Base-by-base conservation (phyloP, 1,140 invertebrate species). In the Trypoxylus dichotomus region DNA sequence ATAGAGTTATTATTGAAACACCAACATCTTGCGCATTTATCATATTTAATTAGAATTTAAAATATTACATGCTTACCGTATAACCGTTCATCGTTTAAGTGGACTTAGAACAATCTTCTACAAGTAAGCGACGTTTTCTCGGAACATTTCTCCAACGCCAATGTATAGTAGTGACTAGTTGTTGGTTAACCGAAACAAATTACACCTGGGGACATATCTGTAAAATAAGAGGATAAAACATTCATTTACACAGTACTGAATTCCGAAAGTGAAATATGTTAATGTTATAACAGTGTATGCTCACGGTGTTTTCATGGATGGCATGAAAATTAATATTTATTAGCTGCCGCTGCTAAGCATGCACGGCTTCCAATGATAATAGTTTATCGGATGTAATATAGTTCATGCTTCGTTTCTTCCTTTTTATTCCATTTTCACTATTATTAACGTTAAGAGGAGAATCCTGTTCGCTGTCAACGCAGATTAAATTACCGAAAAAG, bases 391-490 rank as follows among this genome's bases (percentile, higher is more conserved):
- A 6, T 54, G 47, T 54, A 19, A 54, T n/a, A 15, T 6, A n/a
- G 3, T 54, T 13, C 15, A 19, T 19, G 47, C 15, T 19, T 19
- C 15, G 15, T 54, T 21, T 54, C 15, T 19, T 54, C 19, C 60
- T 27, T 68, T 63, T 63, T 58, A 19, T 60, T 25, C 60, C 47
- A 54, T 54, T 68, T 68, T 68, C 60, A 68, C 27, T 68, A 68
- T 68, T 27, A 21, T 21, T 68, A 68, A 68, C 24, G 24, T 13
- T 68, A 15, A 68, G 27, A 68, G 27, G 60, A 27, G 27, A 27
- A 29, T 21, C 60, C 27, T 68, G 27, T 68, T 2, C 27, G 15
- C 5, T 19, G 47, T 54, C 47, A 54, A 54, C 47, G 15, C 47
- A 21, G 19, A 54, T 54, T 19, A 15, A 54, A 54, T 54, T 54